Evolutionary conservation across 2,888 invertebrate genomes (phyloP), one percentile per base, ranked within the genome.

Genomic region (Epinotia nisella): DNA sequence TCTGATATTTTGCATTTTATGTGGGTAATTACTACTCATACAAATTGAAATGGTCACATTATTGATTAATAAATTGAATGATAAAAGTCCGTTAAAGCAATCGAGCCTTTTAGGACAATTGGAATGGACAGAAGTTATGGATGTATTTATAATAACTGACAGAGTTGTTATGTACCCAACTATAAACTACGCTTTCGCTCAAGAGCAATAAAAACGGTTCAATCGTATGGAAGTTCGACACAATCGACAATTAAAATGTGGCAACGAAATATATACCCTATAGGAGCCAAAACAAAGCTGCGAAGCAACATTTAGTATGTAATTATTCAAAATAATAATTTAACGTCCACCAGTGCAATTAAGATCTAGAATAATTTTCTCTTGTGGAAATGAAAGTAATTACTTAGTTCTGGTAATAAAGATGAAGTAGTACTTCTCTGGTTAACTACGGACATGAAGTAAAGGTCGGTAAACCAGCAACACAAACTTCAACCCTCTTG

Each of bases 321-420:
- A 49, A 1, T 49, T n/a, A 49, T 5, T n/a, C 49, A 53, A 19
- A 10, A 53, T 19, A 53, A 53, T 11, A 19, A 9, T 53, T 19
- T 19, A 49, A 24, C 62, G 35, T 9, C 9, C 21, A 7, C 11
- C 9, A 3, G 7, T 3, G 24, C 17, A 70, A 62, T 70, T 45
- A 70, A 13, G 29, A 55, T 19, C 11, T 45, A 21, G 64, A 64
- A 71, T 71, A 65, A 62, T 64, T 71, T 71, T 55, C 65, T 55
- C 45, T 65, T n/a, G 56, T 45, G 55, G 70, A 65, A 65, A 39
- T 58, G 49, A n/a, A 49, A 49, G 58, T 71, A 65, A 71, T 71
- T 71, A 71, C 70, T 71, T 71, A 65, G 39, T 59, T 65, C 51
- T 39, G 13, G 70, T 71, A 71, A 71, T 71, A 65, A 65, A 71